Evolutionary conservation across 2,797 vertebrate genomes (phyloP).

Genomic region (Eupleurogrammus muticus): DNA sequence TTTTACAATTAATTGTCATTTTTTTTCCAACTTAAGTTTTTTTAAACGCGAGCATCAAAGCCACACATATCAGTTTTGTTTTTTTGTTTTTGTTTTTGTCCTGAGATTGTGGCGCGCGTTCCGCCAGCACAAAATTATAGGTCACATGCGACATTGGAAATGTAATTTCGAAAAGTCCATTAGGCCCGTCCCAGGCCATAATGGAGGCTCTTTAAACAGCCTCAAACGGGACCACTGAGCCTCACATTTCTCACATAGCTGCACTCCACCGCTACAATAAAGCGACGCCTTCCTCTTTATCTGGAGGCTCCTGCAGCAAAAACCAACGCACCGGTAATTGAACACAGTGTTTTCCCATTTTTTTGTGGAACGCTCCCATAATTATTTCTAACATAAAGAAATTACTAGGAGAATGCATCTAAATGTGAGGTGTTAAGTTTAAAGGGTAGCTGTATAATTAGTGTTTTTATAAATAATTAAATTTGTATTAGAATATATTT

Average conservation of each 20-base stretch:
- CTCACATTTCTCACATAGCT: conserved; percentile 48
- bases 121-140: conserved; percentile 20
- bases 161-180: conserved; percentile 52
- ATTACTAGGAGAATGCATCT: conserved; percentile 2
- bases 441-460: background rate
- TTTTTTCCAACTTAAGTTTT: conserved; percentile 10
- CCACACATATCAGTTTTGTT: background rate
- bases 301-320: conserved; percentile 27
- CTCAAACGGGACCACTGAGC: conserved; percentile 56
- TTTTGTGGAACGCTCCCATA: background rate
- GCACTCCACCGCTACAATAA: conserved; percentile 44
- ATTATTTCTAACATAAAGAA: conserved; percentile 37
- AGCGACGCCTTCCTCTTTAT: conserved; percentile 52
- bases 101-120: conserved; percentile 19
- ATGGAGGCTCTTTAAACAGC: conserved; percentile 52
- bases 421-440: background rate
- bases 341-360: conserved; percentile 28
- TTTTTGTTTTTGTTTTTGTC: background rate
- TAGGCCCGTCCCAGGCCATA: conserved; percentile 39
- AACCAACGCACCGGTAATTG: conserved; percentile 42
- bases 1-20: background rate
- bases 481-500: background rate
- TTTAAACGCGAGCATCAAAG: conserved; percentile 22
- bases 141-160: conserved; percentile 44
- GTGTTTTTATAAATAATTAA: background rate